phyloP scores from a whole-genome alignment of 2,797 vertebrate genomes.

The Sebastolobus alascanus region DNA sequence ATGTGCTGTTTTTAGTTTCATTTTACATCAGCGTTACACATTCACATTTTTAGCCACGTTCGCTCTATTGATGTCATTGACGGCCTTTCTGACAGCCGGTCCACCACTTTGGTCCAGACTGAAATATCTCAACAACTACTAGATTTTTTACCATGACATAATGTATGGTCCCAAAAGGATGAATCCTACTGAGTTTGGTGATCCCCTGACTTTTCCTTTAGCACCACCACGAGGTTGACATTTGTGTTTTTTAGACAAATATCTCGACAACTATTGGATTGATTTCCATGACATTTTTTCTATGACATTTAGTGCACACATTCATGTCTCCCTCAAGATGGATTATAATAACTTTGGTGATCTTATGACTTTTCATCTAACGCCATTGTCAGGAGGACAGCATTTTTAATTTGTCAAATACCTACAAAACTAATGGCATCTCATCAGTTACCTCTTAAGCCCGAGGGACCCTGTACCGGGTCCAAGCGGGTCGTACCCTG shows the following conservation, averaged over 20 bases:
- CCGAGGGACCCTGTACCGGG: no score
- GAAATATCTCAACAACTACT: no score
- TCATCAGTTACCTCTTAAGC: no score
- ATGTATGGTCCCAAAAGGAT: neutral
- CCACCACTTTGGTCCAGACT: neutral
- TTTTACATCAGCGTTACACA: neutral
- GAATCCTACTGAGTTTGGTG: neutral
- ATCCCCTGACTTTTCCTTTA: neutral
- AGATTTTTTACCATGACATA: neutral
- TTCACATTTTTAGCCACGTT: neutral
- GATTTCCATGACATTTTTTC: neutral
- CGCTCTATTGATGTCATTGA: neutral
- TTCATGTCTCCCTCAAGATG: neutral
- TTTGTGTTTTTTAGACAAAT: neutral
- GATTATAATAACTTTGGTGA: neutral
- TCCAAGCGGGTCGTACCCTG: no score
- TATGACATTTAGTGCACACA: neutral
- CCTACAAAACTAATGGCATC: neutral
- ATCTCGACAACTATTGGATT: neutral
- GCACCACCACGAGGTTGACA: neutral
- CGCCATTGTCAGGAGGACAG: neutral
- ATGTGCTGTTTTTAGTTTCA: neutral
- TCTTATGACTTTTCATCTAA: neutral
- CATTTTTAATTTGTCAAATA: neutral
- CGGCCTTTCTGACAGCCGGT: neutral